Evolutionary conservation across 37 sponge, comb jelly and placozoan species (phyloP), one percentile per base, ranked within the genome.

Genomic region (Bolinopsis microptera): DNA sequence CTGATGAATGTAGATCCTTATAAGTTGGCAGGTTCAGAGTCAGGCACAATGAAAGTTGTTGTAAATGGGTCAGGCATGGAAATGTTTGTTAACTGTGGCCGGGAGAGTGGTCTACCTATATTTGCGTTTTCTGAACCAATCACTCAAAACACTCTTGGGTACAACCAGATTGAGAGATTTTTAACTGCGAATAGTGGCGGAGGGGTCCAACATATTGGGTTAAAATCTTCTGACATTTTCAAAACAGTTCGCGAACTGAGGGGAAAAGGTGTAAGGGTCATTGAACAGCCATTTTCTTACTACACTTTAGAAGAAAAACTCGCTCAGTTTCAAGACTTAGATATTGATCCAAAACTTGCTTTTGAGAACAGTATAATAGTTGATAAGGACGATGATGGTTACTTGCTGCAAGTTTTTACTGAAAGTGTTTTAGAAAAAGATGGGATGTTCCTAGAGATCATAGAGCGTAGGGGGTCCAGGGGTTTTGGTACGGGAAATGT

Each of bases 401-500:
- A 94, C 41, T 68, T 96, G 75, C 69, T 96, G 69, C 96, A 96
- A 69, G 94, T 94, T 24, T 96, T 96, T 69, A 96, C 95, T n/a
- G 83, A 96, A 41, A 76, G 94, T 39, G 69, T 96, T 28, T 96
- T 96, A 23, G 94, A 93, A 0, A 67, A 76, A 83, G 93, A 93
- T 26, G 94, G 95, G 35, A 93, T 96, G 69, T 96, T 96, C 61
- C 26, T 96, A 1, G 96, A 96, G 77, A 69, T 95, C 69, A 96
- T 96, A 35, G 94, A 94, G 31, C 34, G 95, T 26, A 88, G 94
- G 26, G 96, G 96, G 25, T 94, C 94, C 38, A 61, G 32, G 2
- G 96, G 96, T 0, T 96, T 96, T 92, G 96, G 96, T 32, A 38
- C 90, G 27, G 95, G 95, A 22, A 96, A 96, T 93, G 94, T 96